Evolutionary conservation across 2,113 vertebrate species (phyloP), one percentile per base, ranked within the genome.

Genomic region (Elaphurus davidianus): DNA sequence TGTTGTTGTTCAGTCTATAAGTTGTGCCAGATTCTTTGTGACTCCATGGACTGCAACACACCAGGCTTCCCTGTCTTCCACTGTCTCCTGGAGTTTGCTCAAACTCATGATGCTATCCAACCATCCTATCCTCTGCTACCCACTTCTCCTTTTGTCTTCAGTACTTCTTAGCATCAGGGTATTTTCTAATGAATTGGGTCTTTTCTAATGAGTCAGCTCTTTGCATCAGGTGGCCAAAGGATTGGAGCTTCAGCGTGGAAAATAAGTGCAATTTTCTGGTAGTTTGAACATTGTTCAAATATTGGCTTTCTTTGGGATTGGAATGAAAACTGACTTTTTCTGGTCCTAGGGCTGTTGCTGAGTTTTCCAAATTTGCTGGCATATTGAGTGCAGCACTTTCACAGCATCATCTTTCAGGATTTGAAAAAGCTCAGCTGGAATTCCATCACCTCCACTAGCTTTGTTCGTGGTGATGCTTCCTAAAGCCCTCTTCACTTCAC

Each of bases 401-500:
- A 71, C n/a, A 40, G n/a, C n/a, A 71, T 12, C 10, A 71, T 40
- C n/a, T 40, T 71, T 40, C 12, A 71, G 19, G n/a, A 23, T 40
- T 12, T 40, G 67, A 23, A 71, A 71, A 23, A 23, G n/a, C n/a
- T 71, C 19, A 40, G n/a, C 67, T 40, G 67, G 64, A 12, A 71
- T 40, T 71, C 19, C n/a, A 71, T 71, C 19, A 71, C n/a, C 19
- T 71, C n/a, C 19, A 40, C n/a, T 71, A 71, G 10, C 19, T 6
- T 71, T 71, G n/a, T 23, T 71, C 0, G 0, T 40, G 12, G 19
- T 36, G 5, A 71, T 71, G 67, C n/a, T 12, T 40, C 19, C n/a
- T 40, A 23, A 71, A 12, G n/a, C 67, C 19, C n/a, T 23, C 67
- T 40, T 40, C n/a, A 71, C 67, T 40, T 71, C n/a, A 40, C 19